Evolutionary conservation across 2,113 vertebrate genomes (phyloP).

Genomic region (Trichomycterus rosablanca): DNA sequence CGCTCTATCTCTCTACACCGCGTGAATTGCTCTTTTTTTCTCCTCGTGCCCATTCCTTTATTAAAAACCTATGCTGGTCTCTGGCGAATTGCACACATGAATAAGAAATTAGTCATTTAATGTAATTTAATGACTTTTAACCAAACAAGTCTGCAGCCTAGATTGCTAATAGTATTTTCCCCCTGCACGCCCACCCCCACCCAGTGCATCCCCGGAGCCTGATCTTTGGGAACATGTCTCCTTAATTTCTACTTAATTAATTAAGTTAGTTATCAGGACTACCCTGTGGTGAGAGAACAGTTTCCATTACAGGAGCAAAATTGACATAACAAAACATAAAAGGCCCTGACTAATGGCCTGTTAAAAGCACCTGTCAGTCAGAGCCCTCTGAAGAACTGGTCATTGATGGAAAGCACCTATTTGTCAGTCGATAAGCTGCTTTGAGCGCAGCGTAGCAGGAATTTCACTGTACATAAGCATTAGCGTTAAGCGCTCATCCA

Average conservation of each 20-base stretch:
- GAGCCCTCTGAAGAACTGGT: slow-evolving; percentile 2
- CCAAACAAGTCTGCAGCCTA: slow-evolving; percentile 66
- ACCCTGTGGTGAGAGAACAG: slow-evolving; percentile 53
- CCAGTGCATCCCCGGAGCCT: slow-evolving; percentile 48
- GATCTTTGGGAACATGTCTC: slow-evolving; percentile 61
- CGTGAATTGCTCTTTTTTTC: slow-evolving; percentile 55
- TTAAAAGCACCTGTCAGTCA: slow-evolving; percentile 20
- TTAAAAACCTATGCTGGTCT: slow-evolving; percentile 70
- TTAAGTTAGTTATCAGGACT: slow-evolving; percentile 62
- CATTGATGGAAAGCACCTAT: slow-evolving; percentile 5
- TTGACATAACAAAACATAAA: slow-evolving; percentile 56
- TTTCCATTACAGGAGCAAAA: slow-evolving; percentile 64
- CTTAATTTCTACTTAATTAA: slow-evolving; percentile 65
- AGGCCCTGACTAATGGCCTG: slow-evolving; percentile 35
- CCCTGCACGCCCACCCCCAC: background rate
- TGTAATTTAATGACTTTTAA: slow-evolving; percentile 76
- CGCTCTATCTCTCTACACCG: slow-evolving; percentile 31
- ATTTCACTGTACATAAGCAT: background rate
- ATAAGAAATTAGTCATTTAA: slow-evolving; percentile 76
- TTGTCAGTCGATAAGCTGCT: background rate
- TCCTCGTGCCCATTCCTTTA: slow-evolving; percentile 70
- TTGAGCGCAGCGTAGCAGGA: background rate
- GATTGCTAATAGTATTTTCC: slow-evolving; percentile 48
- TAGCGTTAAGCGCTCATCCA: slow-evolving; percentile 15
- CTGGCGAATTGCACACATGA: slow-evolving; percentile 61